phyloP scores from a whole-genome alignment of 2,113 vertebrate species.

The Chunga burmeisteri region DNA sequence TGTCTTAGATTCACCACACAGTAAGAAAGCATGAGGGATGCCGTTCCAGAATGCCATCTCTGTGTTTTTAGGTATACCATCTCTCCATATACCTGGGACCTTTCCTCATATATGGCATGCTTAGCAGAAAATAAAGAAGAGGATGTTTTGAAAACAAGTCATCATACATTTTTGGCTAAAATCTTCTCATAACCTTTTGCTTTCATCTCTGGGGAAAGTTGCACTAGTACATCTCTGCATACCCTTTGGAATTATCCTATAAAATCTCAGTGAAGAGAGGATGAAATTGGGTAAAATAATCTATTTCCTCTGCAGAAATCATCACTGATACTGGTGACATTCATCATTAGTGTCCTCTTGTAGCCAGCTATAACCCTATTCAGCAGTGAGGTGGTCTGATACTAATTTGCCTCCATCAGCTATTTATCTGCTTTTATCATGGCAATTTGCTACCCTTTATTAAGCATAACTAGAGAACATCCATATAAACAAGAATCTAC shows the following conservation, averaged over 20 bases:
- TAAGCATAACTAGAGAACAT: background rate
- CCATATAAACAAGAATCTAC: background rate
- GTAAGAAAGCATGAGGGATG: background rate
- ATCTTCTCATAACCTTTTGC: background rate
- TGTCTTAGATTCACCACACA: background rate
- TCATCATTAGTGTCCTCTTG: background rate
- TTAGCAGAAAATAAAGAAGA: background rate
- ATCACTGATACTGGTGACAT: background rate
- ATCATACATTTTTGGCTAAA: background rate
- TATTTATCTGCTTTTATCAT: background rate
- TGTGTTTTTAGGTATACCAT: background rate
- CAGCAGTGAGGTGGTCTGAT: background rate
- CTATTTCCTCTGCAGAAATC: background rate
- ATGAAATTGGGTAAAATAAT: background rate
- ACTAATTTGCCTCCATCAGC: background rate
- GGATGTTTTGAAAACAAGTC: background rate
- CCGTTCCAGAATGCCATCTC: background rate
- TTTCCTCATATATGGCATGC: background rate
- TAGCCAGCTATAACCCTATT: background rate
- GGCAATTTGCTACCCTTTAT: background rate
- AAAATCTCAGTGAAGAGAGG: background rate
- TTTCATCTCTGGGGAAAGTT: background rate
- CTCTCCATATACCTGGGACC: background rate
- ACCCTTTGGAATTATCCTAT: background rate
- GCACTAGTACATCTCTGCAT: rapidly evolving